Conservation (phyloP, 1,140 invertebrate genomes). For the Diorhabda carinulata region DNA sequence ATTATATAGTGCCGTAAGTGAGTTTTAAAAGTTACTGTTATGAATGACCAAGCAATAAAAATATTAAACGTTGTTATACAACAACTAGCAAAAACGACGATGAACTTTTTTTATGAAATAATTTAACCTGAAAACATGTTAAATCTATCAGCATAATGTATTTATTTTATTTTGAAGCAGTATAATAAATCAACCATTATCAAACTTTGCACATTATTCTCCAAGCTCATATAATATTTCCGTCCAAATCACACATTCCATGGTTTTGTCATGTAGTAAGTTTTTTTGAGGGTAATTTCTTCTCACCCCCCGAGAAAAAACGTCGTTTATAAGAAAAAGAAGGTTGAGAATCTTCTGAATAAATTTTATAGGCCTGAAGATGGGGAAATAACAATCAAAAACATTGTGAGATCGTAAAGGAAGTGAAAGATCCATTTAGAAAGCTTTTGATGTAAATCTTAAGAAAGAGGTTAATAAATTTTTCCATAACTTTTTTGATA, state of each 20-base stretch:
- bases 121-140: too few relatives aligned
- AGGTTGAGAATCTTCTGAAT: neutral
- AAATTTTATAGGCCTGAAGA: conserved; percentile 1
- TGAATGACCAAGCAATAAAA: too few relatives aligned
- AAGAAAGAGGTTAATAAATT: conserved; percentile 3
- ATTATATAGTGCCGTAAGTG: too few relatives aligned
- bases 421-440: neutral
- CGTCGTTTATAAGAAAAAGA: conserved; percentile 2
- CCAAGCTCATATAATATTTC: neutral
- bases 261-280: neutral
- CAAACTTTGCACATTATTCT: neutral
- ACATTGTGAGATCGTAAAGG: neutral
- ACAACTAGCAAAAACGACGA: too few relatives aligned
- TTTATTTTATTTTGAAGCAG: too few relatives aligned
- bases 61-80: too few relatives aligned
- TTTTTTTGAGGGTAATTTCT: neutral
- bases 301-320: neutral
- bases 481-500: neutral
- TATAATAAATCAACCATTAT: too few relatives aligned
- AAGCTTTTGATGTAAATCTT: neutral
- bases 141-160: too few relatives aligned
- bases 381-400: conserved; percentile 2
- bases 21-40: too few relatives aligned
- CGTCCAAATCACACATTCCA: neutral
- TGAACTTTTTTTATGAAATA: too few relatives aligned